Evolutionary conservation across 2,113 vertebrate species (phyloP), one percentile per base, ranked within the genome.

Genomic region (Oncorhynchus mykiss): DNA sequence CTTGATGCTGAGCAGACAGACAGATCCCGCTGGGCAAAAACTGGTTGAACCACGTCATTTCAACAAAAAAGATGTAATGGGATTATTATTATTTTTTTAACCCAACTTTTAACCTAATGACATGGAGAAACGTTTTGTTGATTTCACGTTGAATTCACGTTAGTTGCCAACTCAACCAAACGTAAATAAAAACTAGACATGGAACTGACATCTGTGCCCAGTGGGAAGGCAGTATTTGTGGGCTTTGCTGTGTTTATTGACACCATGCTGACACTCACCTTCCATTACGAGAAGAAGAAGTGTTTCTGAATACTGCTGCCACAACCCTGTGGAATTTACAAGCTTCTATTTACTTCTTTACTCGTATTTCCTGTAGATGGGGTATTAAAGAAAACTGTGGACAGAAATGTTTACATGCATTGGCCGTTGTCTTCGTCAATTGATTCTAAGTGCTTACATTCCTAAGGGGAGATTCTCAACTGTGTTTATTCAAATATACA

Each of bases 391-490:
- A 45, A 2, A 45, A 45, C 2, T 45, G 54, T 31, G 75, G 8
- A 5, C 25, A 11, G 5, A 54, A 14, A 54, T 54, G 51, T 54
- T 54, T 16, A 14, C 3, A 39, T 51, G 16, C 12, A 54, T 54
- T 18, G 51, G 13, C 4, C 51, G 3, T 54, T 54, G 16, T 18
- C 51, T 16, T 31, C 5, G 14, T 7, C 29, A 25, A 18, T 27
- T 14, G 6, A 29, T 29, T 31, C 12, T 22, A 39, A 49, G 66
- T 82, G 79, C 62, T 81, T 80, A 64, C 54, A 8, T 64, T 45
- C 39, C 39, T 45, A 66, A 39, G 27, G n/a, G 45, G 45, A 65
- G 31, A 45, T 77, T 78, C 71, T 77, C 64, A 84, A 75, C 73
- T 60, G 65, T n/a, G 67, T 71, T 68, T 39, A 77, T 70, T 77